These are phyloP conservation scores for Symphodus melops DNA, from an alignment of 2,113 vertebrate genomes.

Conservation along the genomic window DNA sequence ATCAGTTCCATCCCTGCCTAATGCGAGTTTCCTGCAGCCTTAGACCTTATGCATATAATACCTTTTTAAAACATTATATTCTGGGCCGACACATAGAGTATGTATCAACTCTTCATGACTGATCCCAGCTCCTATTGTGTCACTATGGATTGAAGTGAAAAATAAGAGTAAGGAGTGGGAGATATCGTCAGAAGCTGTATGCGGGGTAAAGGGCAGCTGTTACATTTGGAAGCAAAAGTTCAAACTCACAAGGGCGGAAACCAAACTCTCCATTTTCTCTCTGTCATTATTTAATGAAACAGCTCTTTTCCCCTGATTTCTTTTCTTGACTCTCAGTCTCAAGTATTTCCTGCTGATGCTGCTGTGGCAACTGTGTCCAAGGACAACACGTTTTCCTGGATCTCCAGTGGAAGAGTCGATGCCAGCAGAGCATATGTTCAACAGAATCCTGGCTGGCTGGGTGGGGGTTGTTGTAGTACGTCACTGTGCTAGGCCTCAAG, in stretches of 20 bases:
- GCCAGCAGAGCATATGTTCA: conserved; percentile 66
- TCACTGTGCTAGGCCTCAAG: conserved; percentile 52
- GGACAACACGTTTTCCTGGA: conserved; percentile 71
- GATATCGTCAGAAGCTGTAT: not conserved
- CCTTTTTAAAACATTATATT: not conserved
- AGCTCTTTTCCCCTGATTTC: conserved; percentile 44
- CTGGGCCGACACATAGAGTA: not conserved
- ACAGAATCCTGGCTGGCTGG: conserved; percentile 40
- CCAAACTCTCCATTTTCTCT: conserved; percentile 27
- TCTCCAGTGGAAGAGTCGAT: conserved; percentile 38
- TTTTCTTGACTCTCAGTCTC: conserved; percentile 54
- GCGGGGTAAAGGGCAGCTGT: conserved; percentile 37
- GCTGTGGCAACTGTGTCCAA: conserved; percentile 80
- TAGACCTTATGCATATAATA: too few relatives aligned
- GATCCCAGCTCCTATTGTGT: not conserved
- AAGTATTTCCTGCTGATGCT: conserved; percentile 69
- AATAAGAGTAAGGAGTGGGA: not conserved
- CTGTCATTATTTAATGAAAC: conserved; percentile 54
- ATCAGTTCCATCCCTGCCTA: conserved; percentile 1
- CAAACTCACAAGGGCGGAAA: conserved; percentile 37
- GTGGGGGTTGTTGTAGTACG: conserved; percentile 26
- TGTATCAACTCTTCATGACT: not conserved
- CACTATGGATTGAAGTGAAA: not conserved
- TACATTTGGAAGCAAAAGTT: conserved; percentile 34
- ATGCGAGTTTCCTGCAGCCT: conserved; percentile 1